Base-by-base conservation (phyloP, 2,888 invertebrate genomes). In the Morpho achilles region DNA sequence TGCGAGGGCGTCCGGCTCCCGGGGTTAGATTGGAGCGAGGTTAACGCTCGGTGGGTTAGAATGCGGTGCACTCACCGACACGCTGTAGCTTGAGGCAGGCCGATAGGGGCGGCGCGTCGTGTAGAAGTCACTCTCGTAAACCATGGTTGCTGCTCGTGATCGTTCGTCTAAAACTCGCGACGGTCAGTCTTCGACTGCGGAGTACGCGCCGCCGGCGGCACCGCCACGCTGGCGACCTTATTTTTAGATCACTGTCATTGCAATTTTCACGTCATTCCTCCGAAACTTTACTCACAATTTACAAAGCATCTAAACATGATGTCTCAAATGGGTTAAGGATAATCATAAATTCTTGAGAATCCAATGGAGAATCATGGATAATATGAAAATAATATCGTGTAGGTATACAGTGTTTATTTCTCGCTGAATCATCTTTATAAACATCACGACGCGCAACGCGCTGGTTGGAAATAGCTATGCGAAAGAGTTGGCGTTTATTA, bases 81-180 rank as follows among this genome's bases (percentile, higher is more conserved):
- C 95, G 95, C 96, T 95, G 84, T 95, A 93, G 83, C 94, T 94
- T 92, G 95, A 95, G 92, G 95, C 95, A 66, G 93, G 94, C 88
- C 95, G 91, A 86, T 94, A 92, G 69, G 96, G 95, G 91, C 96
- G 94, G 91, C 96, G 95, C 87, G 95, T 95, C 79, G 96, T 96
- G 91, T 96, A 96, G 91, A 96, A 97, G 92, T 96, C 96, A 93
- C 95, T 95, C 92, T 96, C 96, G 95, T 96, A 96, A 91, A 96
- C 96, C 96, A 97, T 97, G 89, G 92, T 93, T 73, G 82, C 80
- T 87, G 84, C 82, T 80, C 75, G 67, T 69, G 67, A 67, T 85
- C 84, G 84, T 84, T 86, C 86, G 89, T 79, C 82, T 85, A 80
- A 77, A 82, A 80, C 83, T 84, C 85, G 87, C 86, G 87, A 79